Evolutionary conservation across 2,888 invertebrate species (phyloP).

Genomic region (Boloria selene): DNA sequence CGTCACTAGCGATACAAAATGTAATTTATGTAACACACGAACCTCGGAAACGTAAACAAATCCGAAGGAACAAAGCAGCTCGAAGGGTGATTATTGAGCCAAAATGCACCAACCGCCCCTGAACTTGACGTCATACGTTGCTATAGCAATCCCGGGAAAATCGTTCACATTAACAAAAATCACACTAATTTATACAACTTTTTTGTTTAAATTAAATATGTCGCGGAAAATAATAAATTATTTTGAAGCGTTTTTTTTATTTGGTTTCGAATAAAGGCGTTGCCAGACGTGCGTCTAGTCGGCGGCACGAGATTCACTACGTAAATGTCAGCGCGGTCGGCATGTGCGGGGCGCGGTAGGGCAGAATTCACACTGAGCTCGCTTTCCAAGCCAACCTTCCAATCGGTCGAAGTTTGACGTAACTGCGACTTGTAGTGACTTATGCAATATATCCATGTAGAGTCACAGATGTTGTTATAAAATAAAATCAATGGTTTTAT

Average conservation of each 20-base stretch:
- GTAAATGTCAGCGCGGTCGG: slow-evolving; percentile 78
- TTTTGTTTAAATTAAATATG: slow-evolving; percentile 43
- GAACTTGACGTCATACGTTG: slow-evolving; percentile 79
- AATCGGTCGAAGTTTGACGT: slow-evolving; percentile 29
- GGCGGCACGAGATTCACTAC: slow-evolving; percentile 77
- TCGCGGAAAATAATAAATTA: slow-evolving; percentile 45
- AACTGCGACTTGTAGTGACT: slow-evolving; percentile 28
- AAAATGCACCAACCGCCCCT: slow-evolving; percentile 78
- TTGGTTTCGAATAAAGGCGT: slow-evolving; percentile 38
- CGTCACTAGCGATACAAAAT: slow-evolving; percentile 6
- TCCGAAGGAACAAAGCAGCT: slow-evolving; percentile 46
- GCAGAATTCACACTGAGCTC: slow-evolving; percentile 51
- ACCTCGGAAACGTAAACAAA: slow-evolving; percentile 42
- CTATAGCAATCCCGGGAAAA: slow-evolving; percentile 72
- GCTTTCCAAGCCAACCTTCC: slow-evolving; percentile 53
- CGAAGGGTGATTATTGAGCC: slow-evolving; percentile 68
- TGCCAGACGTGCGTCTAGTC: slow-evolving; percentile 63
- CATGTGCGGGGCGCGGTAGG: slow-evolving; percentile 73
- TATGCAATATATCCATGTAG: slow-evolving; percentile 23
- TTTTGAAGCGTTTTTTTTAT: background rate
- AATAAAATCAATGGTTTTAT: no score
- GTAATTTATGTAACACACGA: slow-evolving; percentile 10
- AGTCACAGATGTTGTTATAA: no score
- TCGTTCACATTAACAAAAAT: background rate
- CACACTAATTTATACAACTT: slow-evolving; percentile 32